These are phyloP conservation scores for Trachelus stipa DNA, from an alignment of 2,888 invertebrate genomes.

Conservation along the genomic window DNA sequence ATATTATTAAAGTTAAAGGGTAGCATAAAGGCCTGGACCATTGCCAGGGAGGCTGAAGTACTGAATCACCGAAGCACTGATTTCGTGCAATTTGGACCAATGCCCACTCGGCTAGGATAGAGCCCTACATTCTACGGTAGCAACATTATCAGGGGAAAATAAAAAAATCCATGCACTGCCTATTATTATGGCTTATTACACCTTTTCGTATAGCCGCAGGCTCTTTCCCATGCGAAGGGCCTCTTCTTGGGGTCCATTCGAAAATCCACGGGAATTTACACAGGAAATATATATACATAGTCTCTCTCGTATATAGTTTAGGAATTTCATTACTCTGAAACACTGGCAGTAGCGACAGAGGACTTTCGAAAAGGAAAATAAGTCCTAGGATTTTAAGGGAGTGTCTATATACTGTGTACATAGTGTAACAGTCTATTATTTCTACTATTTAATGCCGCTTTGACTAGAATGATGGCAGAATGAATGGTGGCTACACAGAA, in stretches of 20 bases:
- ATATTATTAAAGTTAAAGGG: neutral
- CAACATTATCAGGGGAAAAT: neutral
- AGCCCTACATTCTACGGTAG: conserved; percentile 25
- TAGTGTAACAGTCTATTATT: neutral
- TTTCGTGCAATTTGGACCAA: neutral
- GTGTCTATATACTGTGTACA: neutral
- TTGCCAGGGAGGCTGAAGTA: conserved; percentile 46
- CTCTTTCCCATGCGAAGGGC: neutral
- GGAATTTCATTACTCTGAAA: neutral
- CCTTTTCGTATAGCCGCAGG: conserved; percentile 1
- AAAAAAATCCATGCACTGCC: neutral
- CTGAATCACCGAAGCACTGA: conserved; percentile 15
- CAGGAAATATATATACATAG: neutral
- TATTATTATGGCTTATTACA: conserved; percentile 50
- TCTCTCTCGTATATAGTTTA: neutral
- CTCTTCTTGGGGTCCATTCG: neutral
- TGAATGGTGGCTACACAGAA: neutral
- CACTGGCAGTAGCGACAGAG: neutral
- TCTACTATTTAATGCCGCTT: neutral
- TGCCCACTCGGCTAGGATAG: conserved; percentile 5
- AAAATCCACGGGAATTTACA: neutral
- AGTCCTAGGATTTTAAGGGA: neutral
- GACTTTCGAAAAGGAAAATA: neutral
- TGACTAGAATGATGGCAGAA: neutral
- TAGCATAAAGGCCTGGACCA: conserved; percentile 34